A percentile compares a stretch with the other conserved stretches of the same genome.
Conservation (phyloP, 2,113 vertebrate genomes). For the Chloroceryle aenea region DNA sequence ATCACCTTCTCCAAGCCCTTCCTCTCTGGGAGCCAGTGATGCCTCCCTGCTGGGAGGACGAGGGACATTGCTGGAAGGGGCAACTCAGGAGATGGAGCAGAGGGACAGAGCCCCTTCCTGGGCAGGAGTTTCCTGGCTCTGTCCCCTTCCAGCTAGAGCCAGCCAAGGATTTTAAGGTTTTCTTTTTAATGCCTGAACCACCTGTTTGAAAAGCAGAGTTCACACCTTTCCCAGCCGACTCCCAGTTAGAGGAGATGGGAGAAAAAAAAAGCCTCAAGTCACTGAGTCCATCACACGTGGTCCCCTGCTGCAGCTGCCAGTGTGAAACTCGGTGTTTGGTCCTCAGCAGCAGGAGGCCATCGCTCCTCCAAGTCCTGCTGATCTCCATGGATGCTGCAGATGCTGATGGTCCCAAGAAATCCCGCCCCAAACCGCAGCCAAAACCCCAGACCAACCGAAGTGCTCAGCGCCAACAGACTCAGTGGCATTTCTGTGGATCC, state of each 20-base stretch:
- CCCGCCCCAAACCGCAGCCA: background rate
- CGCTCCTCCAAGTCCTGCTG: accelerated
- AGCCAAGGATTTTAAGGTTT: background rate
- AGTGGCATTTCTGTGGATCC: background rate
- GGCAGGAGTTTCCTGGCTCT: background rate
- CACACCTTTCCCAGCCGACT: background rate
- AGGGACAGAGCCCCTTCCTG: background rate
- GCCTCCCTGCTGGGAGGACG: background rate
- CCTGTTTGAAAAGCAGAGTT: background rate
- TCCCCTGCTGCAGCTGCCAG: background rate
- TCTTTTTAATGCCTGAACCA: background rate
- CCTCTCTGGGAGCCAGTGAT: accelerated
- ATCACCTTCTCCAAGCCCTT: background rate
- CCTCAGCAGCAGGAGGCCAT: background rate
- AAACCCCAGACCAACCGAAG: background rate
- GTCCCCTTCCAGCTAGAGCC: background rate
- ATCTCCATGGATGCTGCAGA: accelerated
- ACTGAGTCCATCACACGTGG: accelerated
- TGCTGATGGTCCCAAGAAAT: background rate
- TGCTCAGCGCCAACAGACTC: background rate
- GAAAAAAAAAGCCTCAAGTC: background rate
- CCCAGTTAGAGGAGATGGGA: background rate
- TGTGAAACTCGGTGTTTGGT: accelerated
- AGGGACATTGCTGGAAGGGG: background rate
- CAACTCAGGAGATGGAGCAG: background rate